Evolutionary conservation across 2,888 invertebrate genomes (phyloP), one percentile per base, ranked within the genome.

Genomic region (Dermolepida albohirtum): DNA sequence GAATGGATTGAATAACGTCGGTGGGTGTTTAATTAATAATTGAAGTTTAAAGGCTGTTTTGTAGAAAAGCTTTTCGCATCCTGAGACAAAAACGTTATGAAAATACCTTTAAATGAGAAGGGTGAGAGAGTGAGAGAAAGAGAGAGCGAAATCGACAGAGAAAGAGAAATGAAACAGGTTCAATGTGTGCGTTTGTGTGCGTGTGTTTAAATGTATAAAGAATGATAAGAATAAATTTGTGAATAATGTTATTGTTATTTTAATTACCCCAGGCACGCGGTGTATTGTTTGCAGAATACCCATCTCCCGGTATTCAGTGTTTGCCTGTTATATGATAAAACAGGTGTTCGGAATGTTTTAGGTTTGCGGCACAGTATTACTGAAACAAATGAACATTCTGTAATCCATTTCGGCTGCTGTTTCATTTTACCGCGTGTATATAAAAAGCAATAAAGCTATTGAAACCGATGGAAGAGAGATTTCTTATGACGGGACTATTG

Each of bases 161-260:
- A 34, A 34, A 34, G 34, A 34, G 34, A 34, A n/a, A 34, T 10
- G 6, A 34, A 8, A 10, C 34, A 34, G 10, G 10, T 34, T 6
- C 34, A 34, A 10, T 34, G 34, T 34, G 10, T 34, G 34, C 10
- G 10, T 10, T 34, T 22, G 22, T n/a, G n/a, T 29, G 29, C 6
- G 29, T 29, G 29, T 34, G 59, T 59, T 44, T n/a, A 44, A 59
- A 59, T 44, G 44, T 57, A 43, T 44, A 29, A 59, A 44, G 44
- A 44, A 43, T 27, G 55, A 41, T 41, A 29, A 43, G 41, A 44
- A 59, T 59, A 59, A 44, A 59, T 59, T 59, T 44, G 59, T 29
- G 59, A 59, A 44, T 44, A 44, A 59, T 59, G 59, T 59, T 59
- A 59, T 59, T 59, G 59, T 59, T 59, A 59, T 59, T 59, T 59